Evolutionary conservation across 2,888 invertebrate species (phyloP), one percentile per base, ranked within the genome.

Genomic region (Caradrina clavipalpis): DNA sequence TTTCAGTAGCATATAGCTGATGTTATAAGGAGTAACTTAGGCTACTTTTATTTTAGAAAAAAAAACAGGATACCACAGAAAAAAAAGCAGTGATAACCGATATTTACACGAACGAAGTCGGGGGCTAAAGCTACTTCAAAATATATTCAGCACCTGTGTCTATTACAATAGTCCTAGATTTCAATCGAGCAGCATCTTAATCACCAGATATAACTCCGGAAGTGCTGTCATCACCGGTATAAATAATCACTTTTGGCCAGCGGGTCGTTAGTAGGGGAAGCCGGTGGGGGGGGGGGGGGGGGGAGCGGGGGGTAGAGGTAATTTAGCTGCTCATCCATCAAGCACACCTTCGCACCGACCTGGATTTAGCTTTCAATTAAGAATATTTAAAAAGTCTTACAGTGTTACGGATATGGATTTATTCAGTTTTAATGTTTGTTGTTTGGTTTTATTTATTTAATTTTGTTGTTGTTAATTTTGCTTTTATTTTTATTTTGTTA

Each of bases 251-350:
- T 92, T 91, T 90, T 89, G 89, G 88, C 91, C 90, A 88, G 85
- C 84, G 81, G 87, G 90, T 93, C 93, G 93, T 94, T 94, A 94
- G 91, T 85, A 84, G 81, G 74, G 67, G 68, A 73, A 81, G 75
- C 78, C 72, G 86, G 80, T 67, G 74, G 70, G 77, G 78, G 64
- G 74, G 75, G 81, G 73, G 81, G 74, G 70, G 77, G 78, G 64
- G 74, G 75, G 81, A 73, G 81, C 83, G 81, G 82, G 85, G 84
- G 86, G 84, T 75, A 71, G 87, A 86, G 88, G 91, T 92, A 93
- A 93, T 93, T 94, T 93, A 91, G 92, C 86, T 88, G 89, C 89
- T 91, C 95, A 93, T 94, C 94, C 92, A 93, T 95, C 92, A 91
- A 89, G 90, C 89, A 89, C 90, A 91, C 90, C 92, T 91, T 89